phyloP scores from a whole-genome alignment of 2,888 invertebrate species.

The Drosophila mercatorum region DNA sequence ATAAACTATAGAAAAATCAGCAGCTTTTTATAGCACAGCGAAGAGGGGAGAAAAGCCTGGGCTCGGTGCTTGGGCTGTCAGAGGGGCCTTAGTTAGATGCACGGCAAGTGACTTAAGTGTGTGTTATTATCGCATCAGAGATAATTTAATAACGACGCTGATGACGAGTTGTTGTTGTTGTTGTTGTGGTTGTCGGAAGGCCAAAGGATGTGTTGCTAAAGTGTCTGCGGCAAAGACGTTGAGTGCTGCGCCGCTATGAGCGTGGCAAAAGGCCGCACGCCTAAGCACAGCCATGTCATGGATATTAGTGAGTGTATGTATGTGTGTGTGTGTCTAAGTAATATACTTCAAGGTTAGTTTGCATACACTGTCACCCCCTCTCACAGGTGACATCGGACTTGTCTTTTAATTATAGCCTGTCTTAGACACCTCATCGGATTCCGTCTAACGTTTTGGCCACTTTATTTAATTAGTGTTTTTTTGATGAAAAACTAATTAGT shows the following conservation, averaged over 20 bases:
- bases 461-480: constrained; percentile 8
- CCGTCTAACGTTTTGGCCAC: background rate
- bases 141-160: constrained; percentile 82
- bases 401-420: constrained; percentile 17
- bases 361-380: background rate
- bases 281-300: constrained; percentile 18
- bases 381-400: background rate
- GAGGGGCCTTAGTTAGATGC: constrained; percentile 5
- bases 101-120: constrained; percentile 75
- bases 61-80: background rate
- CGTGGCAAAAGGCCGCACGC: constrained; percentile 34
- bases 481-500: constrained; percentile 7
- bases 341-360: constrained; percentile 58
- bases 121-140: constrained; percentile 82
- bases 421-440: constrained; percentile 26
- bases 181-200: constrained; percentile 51
- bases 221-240: constrained; percentile 45
- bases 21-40: constrained; percentile 72
- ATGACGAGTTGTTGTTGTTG: constrained; percentile 41
- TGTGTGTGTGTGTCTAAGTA: constrained; percentile 1
- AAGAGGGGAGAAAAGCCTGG: background rate
- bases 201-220: constrained; percentile 50
- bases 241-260: constrained; percentile 25
- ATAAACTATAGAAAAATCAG: constrained; percentile 79
- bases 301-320: constrained; percentile 1